A percentile compares a stretch with the other conserved stretches of the same genome.
Conservation (phyloP, 2,113 vertebrate species). For the Chamaea fasciata region DNA sequence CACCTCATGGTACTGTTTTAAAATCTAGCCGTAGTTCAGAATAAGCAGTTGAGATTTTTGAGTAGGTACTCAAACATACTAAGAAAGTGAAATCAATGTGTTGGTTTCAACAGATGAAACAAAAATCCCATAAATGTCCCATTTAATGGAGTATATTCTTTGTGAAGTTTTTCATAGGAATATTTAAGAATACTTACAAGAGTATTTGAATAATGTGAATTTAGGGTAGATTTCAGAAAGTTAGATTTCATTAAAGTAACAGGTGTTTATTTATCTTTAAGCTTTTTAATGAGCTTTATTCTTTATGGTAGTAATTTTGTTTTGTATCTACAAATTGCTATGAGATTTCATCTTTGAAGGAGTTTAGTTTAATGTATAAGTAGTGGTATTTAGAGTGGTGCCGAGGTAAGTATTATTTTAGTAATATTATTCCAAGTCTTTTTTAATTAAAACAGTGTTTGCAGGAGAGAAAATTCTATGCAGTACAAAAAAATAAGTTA, state of each 20-base stretch:
- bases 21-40: not conserved
- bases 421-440: not conserved
- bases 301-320: not conserved
- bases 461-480: not conserved
- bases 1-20: not conserved
- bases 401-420: accelerated
- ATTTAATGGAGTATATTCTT: not conserved
- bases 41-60: not conserved
- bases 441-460: not conserved
- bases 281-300: not conserved
- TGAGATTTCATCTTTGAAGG: not conserved
- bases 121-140: not conserved
- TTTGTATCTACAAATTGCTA: not conserved
- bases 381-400: not conserved
- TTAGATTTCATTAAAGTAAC: not conserved
- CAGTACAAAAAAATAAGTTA: not conserved
- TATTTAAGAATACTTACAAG: not conserved
- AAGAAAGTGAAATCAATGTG: not conserved
- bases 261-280: not conserved
- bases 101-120: not conserved
- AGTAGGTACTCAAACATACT: not conserved
- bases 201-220: not conserved
- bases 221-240: not conserved
- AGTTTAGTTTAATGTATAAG: not conserved
- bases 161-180: not conserved